Conservation (phyloP, 2,113 vertebrate genomes). For the Telmatochromis sp. region DNA sequence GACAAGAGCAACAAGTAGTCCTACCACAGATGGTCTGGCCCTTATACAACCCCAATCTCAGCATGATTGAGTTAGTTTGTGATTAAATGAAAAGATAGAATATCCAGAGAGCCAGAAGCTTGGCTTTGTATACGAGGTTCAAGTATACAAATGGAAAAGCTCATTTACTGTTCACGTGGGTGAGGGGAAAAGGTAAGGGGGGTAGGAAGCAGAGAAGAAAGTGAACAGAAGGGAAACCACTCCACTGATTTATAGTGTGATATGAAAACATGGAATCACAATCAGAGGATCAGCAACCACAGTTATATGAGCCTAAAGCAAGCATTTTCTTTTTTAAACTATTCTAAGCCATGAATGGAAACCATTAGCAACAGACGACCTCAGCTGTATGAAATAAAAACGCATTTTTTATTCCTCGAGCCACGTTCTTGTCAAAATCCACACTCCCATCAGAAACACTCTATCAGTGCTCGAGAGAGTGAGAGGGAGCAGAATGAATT, state of each 20-base stretch:
- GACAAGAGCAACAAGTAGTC: background rate
- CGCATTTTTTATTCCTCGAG: conserved; percentile 31
- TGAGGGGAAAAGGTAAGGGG: background rate
- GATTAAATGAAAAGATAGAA: background rate
- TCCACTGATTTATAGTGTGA: conserved; percentile 36
- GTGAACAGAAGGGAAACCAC: background rate
- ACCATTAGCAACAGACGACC: conserved; percentile 42
- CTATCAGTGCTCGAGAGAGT: conserved; percentile 13
- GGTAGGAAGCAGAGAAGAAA: background rate
- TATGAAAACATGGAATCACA: conserved; percentile 41
- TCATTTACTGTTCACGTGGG: conserved; percentile 7
- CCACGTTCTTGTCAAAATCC: conserved; percentile 39
- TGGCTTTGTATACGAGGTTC: background rate
- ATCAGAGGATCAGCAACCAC: conserved; percentile 13
- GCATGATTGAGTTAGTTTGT: background rate
- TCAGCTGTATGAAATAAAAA: conserved; percentile 39
- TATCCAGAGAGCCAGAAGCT: background rate
- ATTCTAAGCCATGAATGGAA: conserved; percentile 44
- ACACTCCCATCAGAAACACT: conserved; percentile 43
- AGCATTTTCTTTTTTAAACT: conserved; percentile 25
- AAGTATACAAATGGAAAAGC: conserved; percentile 45
- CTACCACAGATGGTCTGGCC: background rate
- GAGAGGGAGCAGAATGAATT: background rate
- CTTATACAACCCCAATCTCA: background rate
- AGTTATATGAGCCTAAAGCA: background rate